Evolutionary conservation across 2,113 vertebrate genomes (phyloP).

Genomic region (Micronycteris hirsuta): DNA sequence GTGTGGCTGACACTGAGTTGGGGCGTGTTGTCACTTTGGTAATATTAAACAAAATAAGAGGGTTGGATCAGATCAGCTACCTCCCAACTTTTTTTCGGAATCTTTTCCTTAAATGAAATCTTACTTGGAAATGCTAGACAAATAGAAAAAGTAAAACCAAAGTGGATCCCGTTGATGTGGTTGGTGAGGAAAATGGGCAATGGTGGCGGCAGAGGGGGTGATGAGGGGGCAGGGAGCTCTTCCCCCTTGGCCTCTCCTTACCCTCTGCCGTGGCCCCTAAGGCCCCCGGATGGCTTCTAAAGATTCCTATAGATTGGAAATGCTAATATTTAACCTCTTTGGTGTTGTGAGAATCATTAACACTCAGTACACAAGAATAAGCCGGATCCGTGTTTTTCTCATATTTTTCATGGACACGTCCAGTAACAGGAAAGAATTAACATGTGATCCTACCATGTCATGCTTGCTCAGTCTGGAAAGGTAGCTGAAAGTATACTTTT

Average conservation of each 20-base stretch:
- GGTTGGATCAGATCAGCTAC: neutral
- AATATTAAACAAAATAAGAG: neutral
- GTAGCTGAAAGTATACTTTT: neutral
- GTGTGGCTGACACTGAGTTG: neutral
- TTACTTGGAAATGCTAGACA: neutral
- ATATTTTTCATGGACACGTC: neutral
- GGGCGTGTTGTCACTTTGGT: neutral
- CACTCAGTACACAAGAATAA: too few species aligned
- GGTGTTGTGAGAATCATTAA: neutral
- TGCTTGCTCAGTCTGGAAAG: neutral
- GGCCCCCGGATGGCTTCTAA: neutral
- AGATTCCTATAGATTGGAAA: neutral
- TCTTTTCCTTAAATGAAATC: neutral
- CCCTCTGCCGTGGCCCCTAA: neutral
- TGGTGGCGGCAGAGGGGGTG: neutral
- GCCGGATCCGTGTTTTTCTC: neutral
- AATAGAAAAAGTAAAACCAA: neutral
- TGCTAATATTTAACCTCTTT: neutral
- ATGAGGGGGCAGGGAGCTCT: accelerated
- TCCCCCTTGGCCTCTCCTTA: neutral
- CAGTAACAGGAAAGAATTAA: neutral
- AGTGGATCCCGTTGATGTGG: neutral
- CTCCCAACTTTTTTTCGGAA: neutral
- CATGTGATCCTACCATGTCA: neutral
- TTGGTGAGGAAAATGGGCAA: neutral